A percentile compares a stretch with the other conserved stretches of the same genome.
These are phyloP conservation scores for Diarsia mendica DNA, from an alignment of 2,888 invertebrate species.

Conservation along the genomic window DNA sequence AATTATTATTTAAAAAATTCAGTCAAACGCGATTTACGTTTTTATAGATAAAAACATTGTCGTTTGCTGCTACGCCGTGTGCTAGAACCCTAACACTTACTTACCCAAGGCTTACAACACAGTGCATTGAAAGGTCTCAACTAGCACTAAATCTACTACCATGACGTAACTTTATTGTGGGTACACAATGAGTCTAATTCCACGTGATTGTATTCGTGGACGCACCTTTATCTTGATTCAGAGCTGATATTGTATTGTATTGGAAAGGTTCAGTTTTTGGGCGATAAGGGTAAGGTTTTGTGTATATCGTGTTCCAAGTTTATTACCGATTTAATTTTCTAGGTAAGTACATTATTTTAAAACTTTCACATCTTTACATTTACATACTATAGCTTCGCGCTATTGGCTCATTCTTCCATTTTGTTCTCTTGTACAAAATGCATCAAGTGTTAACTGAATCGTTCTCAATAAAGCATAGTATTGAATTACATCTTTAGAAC, in stretches of 20 bases:
- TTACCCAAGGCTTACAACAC: neutral
- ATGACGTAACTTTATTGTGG: conserved; percentile 44
- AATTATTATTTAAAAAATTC: no score
- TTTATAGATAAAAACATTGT: no score
- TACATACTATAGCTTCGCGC: neutral
- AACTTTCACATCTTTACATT: neutral
- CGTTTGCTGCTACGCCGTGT: no score
- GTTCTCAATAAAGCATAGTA: no score
- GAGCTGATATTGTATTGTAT: conserved; percentile 39
- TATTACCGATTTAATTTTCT: neutral
- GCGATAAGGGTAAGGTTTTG: neutral
- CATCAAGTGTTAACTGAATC: neutral
- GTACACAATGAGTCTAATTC: conserved; percentile 50
- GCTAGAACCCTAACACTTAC: no score
- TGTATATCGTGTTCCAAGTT: no score
- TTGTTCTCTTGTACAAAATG: neutral
- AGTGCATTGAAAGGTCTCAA: conserved; percentile 16
- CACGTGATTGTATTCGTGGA: conserved; percentile 34
- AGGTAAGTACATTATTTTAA: neutral
- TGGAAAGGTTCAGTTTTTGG: conserved; percentile 8
- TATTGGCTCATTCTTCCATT: neutral
- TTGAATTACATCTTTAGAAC: no score
- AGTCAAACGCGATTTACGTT: no score
- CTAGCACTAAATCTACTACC: conserved; percentile 33
- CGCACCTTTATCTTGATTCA: conserved; percentile 36